A percentile compares a stretch with the other conserved stretches of the same genome.
These are phyloP conservation scores for Tragelaphus scriptus DNA, from an alignment of 2,113 vertebrate genomes.

Conservation along the genomic window DNA sequence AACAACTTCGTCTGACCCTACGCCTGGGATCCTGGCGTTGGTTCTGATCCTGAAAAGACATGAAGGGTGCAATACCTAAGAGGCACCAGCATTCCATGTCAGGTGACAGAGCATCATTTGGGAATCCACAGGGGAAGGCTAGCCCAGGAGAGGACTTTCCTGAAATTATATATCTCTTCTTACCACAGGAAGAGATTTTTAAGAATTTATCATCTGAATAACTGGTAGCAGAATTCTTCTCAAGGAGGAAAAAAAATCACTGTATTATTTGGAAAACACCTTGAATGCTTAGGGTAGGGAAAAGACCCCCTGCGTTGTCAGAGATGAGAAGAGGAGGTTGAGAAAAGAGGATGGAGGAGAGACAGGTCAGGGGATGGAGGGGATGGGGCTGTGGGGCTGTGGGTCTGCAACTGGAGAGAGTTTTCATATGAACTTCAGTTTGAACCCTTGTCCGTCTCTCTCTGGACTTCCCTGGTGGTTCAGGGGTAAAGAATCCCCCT, in stretches of 20 bases:
- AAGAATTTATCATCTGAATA: neutral
- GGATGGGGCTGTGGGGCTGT: neutral
- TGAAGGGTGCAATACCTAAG: accelerated
- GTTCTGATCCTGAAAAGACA: neutral
- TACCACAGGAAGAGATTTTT: neutral
- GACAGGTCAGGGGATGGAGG: neutral
- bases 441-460: no score
- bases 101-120: neutral
- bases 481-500: neutral
- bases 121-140: neutral
- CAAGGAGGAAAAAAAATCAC: neutral
- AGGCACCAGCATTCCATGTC: neutral
- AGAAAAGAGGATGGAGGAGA: no score
- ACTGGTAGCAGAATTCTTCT: neutral
- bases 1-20: neutral
- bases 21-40: accelerated
- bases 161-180: neutral
- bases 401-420: accelerated
- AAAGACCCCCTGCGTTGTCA: neutral
- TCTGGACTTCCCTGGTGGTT: neutral
- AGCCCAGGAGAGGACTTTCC: neutral
- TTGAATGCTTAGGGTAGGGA: neutral
- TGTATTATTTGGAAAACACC: neutral
- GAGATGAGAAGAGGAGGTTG: neutral
- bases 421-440: neutral